A percentile compares a stretch with the other conserved stretches of the same genome.
These are phyloP conservation scores for Lepidochitona cinerea DNA, from an alignment of 2,888 invertebrate species.

Conservation along the genomic window DNA sequence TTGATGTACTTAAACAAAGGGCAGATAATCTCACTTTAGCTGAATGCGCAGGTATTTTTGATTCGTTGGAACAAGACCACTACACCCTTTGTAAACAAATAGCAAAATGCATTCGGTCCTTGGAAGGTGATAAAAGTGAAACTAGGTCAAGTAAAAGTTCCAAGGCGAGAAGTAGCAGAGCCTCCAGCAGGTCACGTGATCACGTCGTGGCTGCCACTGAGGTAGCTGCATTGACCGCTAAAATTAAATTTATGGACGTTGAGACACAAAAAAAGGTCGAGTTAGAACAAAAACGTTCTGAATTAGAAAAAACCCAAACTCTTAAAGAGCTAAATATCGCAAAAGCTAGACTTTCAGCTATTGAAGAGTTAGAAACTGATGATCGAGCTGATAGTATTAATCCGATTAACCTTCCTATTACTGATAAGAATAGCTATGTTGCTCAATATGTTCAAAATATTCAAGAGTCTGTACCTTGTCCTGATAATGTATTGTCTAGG, in stretches of 20 bases:
- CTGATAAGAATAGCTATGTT: background rate
- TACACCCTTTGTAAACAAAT: background rate
- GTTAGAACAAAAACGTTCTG: slow-evolving; percentile 75
- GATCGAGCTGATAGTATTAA: background rate
- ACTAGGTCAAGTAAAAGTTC: background rate
- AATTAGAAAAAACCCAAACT: slow-evolving; percentile 1
- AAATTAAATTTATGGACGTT: background rate
- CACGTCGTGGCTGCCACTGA: background rate
- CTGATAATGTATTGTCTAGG: too few species aligned
- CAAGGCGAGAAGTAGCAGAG: background rate
- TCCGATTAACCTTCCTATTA: background rate
- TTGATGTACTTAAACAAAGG: too few species aligned
- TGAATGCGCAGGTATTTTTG: background rate
- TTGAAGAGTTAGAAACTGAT: background rate
- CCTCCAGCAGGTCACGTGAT: background rate
- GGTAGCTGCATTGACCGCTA: background rate
- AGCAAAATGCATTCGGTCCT: background rate
- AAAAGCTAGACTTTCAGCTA: background rate
- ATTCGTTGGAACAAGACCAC: background rate
- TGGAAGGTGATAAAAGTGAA: background rate
- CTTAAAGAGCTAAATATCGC: background rate
- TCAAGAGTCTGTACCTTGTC: too few species aligned
- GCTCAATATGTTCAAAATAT: background rate
- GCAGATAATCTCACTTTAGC: background rate
- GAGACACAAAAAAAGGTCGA: slow-evolving; percentile 72